phyloP scores from a whole-genome alignment of 2,797 vertebrate species.

The Rhinoraja longicauda region DNA sequence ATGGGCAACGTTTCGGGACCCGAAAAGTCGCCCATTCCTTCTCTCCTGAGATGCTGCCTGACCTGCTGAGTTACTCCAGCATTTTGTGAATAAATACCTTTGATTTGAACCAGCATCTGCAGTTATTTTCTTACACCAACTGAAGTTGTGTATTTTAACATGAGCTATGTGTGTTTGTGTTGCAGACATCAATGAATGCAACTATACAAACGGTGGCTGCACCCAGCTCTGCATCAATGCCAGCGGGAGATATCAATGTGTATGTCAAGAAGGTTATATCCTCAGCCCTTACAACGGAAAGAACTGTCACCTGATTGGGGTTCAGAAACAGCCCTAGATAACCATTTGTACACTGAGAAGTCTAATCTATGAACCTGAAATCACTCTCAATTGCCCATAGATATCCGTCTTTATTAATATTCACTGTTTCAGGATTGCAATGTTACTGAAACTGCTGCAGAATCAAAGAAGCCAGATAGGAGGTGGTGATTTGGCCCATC shows the following conservation, averaged over 20 bases:
- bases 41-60: too few species aligned
- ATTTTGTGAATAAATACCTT: too few species aligned
- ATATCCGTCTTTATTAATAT: neutral
- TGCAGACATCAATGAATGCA: constrained; percentile 58
- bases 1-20: too few species aligned
- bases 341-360: neutral
- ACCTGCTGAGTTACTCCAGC: too few species aligned
- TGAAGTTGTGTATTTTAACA: neutral
- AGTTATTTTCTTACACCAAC: too few species aligned
- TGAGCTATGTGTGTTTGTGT: neutral
- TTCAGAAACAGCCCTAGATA: neutral
- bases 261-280: constrained; percentile 50
- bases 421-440: neutral
- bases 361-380: neutral
- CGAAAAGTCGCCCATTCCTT: too few species aligned
- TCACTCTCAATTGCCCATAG: neutral
- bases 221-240: constrained; percentile 58
- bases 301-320: constrained; percentile 49
- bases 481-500: too few species aligned
- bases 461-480: neutral
- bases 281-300: constrained; percentile 53
- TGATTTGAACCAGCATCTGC: too few species aligned
- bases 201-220: constrained; percentile 53
- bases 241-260: constrained; percentile 53
- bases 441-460: neutral